Evolutionary conservation across 2,888 invertebrate genomes (phyloP), one percentile per base, ranked within the genome.

Genomic region (Noctua comes): DNA sequence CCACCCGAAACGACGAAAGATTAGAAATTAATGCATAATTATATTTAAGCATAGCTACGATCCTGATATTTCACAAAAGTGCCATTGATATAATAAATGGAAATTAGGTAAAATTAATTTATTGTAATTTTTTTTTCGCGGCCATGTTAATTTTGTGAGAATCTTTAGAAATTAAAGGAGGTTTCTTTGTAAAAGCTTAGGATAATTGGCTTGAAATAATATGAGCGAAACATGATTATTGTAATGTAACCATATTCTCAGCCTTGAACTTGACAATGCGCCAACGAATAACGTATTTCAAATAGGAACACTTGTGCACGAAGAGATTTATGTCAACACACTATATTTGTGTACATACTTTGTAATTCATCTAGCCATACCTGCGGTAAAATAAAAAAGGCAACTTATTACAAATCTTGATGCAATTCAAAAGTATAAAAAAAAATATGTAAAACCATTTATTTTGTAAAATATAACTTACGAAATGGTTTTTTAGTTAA

Each of bases 251-350:
- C 73, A 72, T 84, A 82, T 83, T 80, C 72, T 83, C 77, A 77
- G 75, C 74, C 73, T 86, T 70, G 78, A 43, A 86, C 85, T 95
- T 95, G 96, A 95, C 95, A 95, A 95, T 95, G 96, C 95, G 96
- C 96, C 95, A 95, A 93, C 91, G 81, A 69, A 83, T 86, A 77
- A 88, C 68, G 88, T 86, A 87, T 89, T 89, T 90, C 88, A 89
- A 88, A 86, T 88, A 85, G 86, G 79, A 80, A 85, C 82, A 84
- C 69, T 51, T 74, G 8, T 62, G 48, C 79, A 74, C 71, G 88
- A 64, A 59, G 3, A 51, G 65, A 43, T 65, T 65, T 31, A 24
- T 40, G 59, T n/a, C n/a, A 27, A 40, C 1, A n/a, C 2, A 21
- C 48, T 27, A n/a, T 36, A 51, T 24, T 62, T 75, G 1, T 59